Base-by-base conservation (phyloP, 1,140 invertebrate species). In the Ips typographus region DNA sequence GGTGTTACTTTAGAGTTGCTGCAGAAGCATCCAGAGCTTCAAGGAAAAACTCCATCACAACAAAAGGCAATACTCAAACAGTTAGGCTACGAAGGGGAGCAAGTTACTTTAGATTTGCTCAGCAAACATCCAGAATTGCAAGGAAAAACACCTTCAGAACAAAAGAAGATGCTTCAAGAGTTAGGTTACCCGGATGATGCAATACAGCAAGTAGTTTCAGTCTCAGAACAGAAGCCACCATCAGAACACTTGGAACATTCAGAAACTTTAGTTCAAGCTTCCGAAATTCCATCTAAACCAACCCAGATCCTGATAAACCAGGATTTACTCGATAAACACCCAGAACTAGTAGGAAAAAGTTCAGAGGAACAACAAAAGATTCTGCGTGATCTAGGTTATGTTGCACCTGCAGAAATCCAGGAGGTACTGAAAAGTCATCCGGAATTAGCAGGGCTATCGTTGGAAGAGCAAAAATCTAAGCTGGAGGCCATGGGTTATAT, bases 261-360 rank as follows among this genome's bases (percentile, higher is more conserved):
- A 5, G 44, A 47, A 47, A 6, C 44, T 47, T 5, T n/a, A 6
- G 44, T 47, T n/a, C 44, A 47, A n/a, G 5, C 1, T n/a, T 6
- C n/a, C n/a, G n/a, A 47, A 47, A n/a, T 6, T 6, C 44, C 5
- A 47, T 47, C 44, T 47, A 59, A 59, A 36, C 6, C 4, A 62
- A 36, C 39, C n/a, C 8, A 47, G 22, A 22, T 22, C 22, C 22
- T 22, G 22, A 22, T 22, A 22, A 64, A 22, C 62, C n/a, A 64
- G 53, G 62, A 64, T 37, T 1, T 51, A 40, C 38, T 39, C 39
- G 4, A n/a, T 22, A 68, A 53, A 42, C 65, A 60, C 7, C 57
- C 57, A 53, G 65, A 68, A 68, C 41, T 68, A 39, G 44, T 60
- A 59, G 65, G 47, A 6, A 61, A 68, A 68, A 60, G 7, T 5